These are phyloP conservation scores for Halcyon senegalensis DNA, from an alignment of 2,113 vertebrate genomes.

Conservation along the genomic window DNA sequence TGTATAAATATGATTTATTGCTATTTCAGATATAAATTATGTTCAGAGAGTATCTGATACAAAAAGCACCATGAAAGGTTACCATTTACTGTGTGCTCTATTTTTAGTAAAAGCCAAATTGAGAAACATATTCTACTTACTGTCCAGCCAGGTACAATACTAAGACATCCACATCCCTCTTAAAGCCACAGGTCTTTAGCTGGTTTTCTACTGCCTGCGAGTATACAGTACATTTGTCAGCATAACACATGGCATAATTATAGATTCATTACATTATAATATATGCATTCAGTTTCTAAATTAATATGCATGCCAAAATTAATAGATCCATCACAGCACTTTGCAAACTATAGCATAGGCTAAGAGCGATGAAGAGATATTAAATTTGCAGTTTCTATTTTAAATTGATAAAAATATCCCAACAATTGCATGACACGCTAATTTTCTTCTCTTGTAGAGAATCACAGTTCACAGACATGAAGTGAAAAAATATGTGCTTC, in stretches of 20 bases:
- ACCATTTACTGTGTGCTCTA: not conserved
- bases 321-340: conserved; percentile 35
- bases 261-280: not conserved
- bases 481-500: not conserved
- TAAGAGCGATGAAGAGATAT: conserved; percentile 16
- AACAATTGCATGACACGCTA: not conserved
- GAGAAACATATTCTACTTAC: conserved; percentile 65
- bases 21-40: not conserved
- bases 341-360: not conserved
- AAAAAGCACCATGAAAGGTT: not conserved
- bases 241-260: not conserved
- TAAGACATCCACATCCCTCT: conserved; percentile 69
- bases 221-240: conserved; percentile 68
- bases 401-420: conserved; percentile 36
- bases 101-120: not conserved
- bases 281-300: not conserved
- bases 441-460: conserved; percentile 20
- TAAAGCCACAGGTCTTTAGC: conserved; percentile 73
- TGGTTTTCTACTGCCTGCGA: conserved; percentile 77
- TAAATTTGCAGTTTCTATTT: not conserved
- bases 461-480: not conserved
- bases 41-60: not conserved
- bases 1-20: not conserved
- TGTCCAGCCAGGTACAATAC: conserved; percentile 75
- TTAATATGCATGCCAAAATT: conserved; percentile 27